Base-by-base conservation (phyloP, 2,797 vertebrate genomes). In the Anguilla marmorata region DNA sequence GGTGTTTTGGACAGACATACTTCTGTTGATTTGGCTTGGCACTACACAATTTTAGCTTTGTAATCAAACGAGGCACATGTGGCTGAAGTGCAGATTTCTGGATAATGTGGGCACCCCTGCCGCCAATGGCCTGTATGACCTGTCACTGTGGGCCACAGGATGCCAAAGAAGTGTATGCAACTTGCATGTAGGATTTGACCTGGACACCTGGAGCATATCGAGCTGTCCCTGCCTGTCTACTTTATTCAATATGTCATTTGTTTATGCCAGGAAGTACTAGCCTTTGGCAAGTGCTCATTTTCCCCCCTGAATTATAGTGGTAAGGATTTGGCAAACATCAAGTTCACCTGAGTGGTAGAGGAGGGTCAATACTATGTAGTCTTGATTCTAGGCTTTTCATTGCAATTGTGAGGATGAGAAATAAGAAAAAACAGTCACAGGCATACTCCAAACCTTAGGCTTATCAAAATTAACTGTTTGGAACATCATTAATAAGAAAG, bases 121-220 rank as follows among this genome's bases (percentile, higher is more conserved):
- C 0, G 72, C 88, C 0, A 97, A 97, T 12, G 97, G 98, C 2
- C 94, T 99, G 1, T 99, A 99, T 0, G 98, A 99, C 89, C 90
- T 99, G 93, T 95, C 98, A 1, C 91, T 99, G 4, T 91, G 98
- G 98, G 1, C 98, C 98, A 0, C 93, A 96, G 0, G 97, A 99
- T 93, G 95, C 84, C 88, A 99, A 94, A 89, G 98, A 99, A 95
- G 96, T 96, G 24, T 99, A 98, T 93, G 93, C 97, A 0, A 99
- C 98, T 3, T 99, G 98, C 86, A 95, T 96, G 90, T 98, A 99
- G 94, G 97, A 97, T 91, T 99, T 97, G 98, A 89, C 97, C 98
- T 0, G 98, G 98, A 3, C 98, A 99, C 92, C 89, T 99, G 24
- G 98, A 98, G 12, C 97, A 98, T 14, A 93, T 99, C 0, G 97